phyloP scores from a whole-genome alignment of 2,888 invertebrate genomes.

The Disparrhopalites patrizii region DNA sequence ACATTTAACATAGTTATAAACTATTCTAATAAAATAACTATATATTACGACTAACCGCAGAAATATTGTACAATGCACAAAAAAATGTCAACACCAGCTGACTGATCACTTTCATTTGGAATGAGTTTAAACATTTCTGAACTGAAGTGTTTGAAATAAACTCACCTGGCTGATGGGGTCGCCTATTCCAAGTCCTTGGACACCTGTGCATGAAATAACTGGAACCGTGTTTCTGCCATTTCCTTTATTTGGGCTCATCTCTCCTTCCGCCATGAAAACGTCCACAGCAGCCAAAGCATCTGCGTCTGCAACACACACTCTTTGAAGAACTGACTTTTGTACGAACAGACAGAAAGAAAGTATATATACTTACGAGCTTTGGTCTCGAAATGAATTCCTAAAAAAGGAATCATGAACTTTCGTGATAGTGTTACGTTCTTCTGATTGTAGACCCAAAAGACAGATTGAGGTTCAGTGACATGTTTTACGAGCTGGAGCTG shows the following conservation, averaged over 20 bases:
- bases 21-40: too few relatives aligned
- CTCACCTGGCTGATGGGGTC: conserved; percentile 47
- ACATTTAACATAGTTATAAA: too few relatives aligned
- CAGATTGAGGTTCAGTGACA: conserved; percentile 39
- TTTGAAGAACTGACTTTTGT: background rate
- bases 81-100: too few relatives aligned
- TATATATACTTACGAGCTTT: conserved; percentile 43
- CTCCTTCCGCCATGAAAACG: conserved; percentile 45
- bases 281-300: conserved; percentile 47
- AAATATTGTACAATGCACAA: too few relatives aligned
- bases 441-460: conserved; percentile 42
- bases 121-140: too few relatives aligned
- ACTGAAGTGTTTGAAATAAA: background rate
- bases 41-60: too few relatives aligned
- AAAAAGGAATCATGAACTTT: conserved; percentile 48
- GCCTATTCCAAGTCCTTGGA: conserved; percentile 42
- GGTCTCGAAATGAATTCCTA: conserved; percentile 45
- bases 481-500: conserved; percentile 39
- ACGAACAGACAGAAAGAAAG: too few relatives aligned
- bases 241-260: conserved; percentile 47
- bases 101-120: too few relatives aligned
- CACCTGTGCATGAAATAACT: conserved; percentile 44
- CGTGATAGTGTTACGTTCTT: conserved; percentile 40
- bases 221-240: conserved; percentile 33
- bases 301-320: conserved; percentile 30